Evolutionary conservation across 2,888 invertebrate genomes (phyloP), one percentile per base, ranked within the genome.

Genomic region (Blomia tropicalis): DNA sequence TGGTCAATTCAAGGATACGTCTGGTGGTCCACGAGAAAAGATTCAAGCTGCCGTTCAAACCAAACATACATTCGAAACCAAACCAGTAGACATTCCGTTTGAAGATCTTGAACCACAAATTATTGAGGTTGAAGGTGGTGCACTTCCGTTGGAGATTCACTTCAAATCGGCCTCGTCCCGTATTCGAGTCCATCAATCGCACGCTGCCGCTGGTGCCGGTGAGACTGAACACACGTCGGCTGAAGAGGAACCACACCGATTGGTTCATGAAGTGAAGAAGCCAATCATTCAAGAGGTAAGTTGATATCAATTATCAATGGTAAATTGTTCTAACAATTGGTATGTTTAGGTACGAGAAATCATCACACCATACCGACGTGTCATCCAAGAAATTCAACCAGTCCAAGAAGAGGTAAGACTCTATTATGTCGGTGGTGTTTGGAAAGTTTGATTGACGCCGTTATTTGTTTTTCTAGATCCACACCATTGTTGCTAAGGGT

Each of bases 51-150:
- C 62, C 25, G 62, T 62, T 25, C 62, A 62, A n/a, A 62, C 62
- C 27, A 62, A 58, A 47, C 62, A 62, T 25, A 62, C 62, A 2
- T 27, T 62, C 29, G 62, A 62, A 32, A 41, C 56, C 11, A 62
- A 43, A 58, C 62, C 62, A 1, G 62, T 62, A 14, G 58, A 62
- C 27, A 62, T 62, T 43, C 62, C 62, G 22, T 56, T 47, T 29
- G 62, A 62, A 43, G 62, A 58, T 11, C 47, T 62, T 43, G 43
- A 62, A 41, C 62, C 62, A 25, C 62, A 62, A 19, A 43, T 62
- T 23, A 62, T 62, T 29, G 62, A 62, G 44, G 62, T 62, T 2
- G 62, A 62, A 23, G 62, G 56, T 41, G 62, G 62, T 43, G 62
- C 56, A 2, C 43, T 62, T 23, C 62, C 62, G 7, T 41, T 62